Conservation (phyloP, 2,113 vertebrate genomes). For the Lasiurus borealis region DNA sequence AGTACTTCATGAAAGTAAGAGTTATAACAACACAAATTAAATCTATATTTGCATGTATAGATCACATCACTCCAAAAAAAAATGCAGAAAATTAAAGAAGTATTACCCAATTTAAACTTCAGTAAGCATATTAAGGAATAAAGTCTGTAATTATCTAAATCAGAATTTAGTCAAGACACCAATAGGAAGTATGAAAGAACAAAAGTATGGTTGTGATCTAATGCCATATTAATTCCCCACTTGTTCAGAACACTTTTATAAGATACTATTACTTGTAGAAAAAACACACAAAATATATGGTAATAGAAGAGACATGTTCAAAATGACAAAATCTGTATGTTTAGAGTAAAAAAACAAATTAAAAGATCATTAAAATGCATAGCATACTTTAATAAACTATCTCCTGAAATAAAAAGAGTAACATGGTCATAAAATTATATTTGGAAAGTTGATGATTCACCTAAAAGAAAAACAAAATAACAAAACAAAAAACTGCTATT, state of each 20-base stretch:
- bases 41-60: background rate
- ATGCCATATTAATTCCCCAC: background rate
- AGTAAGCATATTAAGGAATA: conserved; percentile 32
- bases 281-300: background rate
- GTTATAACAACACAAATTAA: conserved; percentile 9
- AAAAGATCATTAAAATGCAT: background rate
- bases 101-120: conserved; percentile 58
- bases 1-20: conserved; percentile 60
- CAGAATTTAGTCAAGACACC: background rate
- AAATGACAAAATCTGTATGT: conserved; percentile 10
- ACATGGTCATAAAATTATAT: background rate
- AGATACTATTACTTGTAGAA: background rate
- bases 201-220: background rate
- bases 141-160: conserved; percentile 1
- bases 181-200: background rate
- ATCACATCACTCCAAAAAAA: conserved; percentile 52
- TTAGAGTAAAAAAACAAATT: background rate
- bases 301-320: background rate
- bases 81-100: conserved; percentile 31
- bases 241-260: conserved; percentile 19
- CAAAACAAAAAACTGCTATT: background rate
- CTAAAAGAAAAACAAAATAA: conserved; percentile 30
- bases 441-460: conserved; percentile 20
- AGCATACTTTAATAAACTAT: conserved; percentile 41
- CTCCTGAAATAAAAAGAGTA: conserved; percentile 17